Evolutionary conservation across 2,797 vertebrate species (phyloP), one percentile per base, ranked within the genome.

Genomic region (Phaenicophaeus curvirostris): DNA sequence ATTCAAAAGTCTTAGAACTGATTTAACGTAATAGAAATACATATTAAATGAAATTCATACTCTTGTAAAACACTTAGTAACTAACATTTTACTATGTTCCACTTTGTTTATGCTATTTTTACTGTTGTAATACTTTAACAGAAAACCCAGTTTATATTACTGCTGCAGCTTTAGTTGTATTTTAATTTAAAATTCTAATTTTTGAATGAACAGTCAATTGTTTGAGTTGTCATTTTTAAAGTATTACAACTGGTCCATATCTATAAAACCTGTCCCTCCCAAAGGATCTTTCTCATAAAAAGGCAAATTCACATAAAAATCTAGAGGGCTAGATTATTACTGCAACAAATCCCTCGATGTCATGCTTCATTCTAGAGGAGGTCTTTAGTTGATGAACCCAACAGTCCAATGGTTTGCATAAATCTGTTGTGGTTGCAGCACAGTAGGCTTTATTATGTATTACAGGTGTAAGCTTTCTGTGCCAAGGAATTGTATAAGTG

Each of bases 121-220:
- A 48, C 41, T 86, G 68, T 66, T 74, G 95, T 89, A 89, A 93
- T 80, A 77, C 69, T 65, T 77, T 66, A 71, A 39, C 20, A 93
- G 62, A 44, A 96, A 94, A 93, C 63, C 2, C 30, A 35, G 33
- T 93, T 96, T 85, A 66, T 76, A 41, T 63, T 93, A 61, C 55
- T 65, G 15, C 28, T 93, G 48, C 62, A 88, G 66, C 73, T 90
- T 93, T 79, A 91, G 69, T 15, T 82, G 59, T 15, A 21, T 71
- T 85, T 87, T 48, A 79, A 89, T 55, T 25, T 31, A 94, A 75
- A 90, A 91, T 71, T 81, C 74, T 90, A 86, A 86, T 41, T 66
- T 89, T 96, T 81, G 88, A 93, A 92, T 57, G 8, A 89, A 50
- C 8, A 50, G n/a, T 63, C 8, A 3, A 6, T 72, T 74, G 6